Conservation (phyloP, 2,888 invertebrate species). For the Fragum sueziense region DNA sequence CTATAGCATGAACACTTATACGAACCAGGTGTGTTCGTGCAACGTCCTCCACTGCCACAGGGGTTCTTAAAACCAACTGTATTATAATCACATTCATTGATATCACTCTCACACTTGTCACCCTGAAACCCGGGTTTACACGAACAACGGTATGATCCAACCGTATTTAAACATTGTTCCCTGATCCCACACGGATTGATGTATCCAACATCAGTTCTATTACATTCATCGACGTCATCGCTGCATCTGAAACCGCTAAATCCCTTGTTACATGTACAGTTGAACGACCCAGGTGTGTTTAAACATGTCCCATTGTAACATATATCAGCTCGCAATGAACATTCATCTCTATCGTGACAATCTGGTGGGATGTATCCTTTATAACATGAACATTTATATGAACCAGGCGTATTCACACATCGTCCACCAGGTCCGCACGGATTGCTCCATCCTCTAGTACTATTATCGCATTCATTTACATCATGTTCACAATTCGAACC, state of each 20-base stretch:
- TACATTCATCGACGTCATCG: constrained; percentile 23
- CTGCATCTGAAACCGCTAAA: constrained; percentile 1
- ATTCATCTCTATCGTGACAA: neutral
- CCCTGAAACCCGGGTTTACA: constrained; percentile 20
- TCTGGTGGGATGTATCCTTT: neutral
- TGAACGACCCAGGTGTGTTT: constrained; percentile 22
- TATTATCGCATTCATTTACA: constrained; percentile 42
- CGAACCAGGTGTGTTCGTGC: neutral
- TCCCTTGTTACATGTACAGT: constrained; percentile 11
- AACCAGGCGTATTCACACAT: constrained; percentile 13
- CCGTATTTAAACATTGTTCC: constrained; percentile 16
- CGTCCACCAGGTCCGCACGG: constrained; percentile 11
- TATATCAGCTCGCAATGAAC: neutral
- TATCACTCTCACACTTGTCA: neutral
- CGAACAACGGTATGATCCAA: constrained; percentile 21
- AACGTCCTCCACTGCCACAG: neutral
- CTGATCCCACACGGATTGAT: neutral
- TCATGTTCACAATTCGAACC: constrained; percentile 49
- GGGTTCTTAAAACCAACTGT: neutral
- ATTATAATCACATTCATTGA: constrained; percentile 1
- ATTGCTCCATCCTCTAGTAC: neutral
- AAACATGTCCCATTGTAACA: constrained; percentile 19
- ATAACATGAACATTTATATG: constrained; percentile 6
- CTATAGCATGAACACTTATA: constrained; percentile 21
- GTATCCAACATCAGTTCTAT: neutral